Evolutionary conservation across 2,888 invertebrate species (phyloP), one percentile per base, ranked within the genome.

Genomic region (Campoplex nolae): DNA sequence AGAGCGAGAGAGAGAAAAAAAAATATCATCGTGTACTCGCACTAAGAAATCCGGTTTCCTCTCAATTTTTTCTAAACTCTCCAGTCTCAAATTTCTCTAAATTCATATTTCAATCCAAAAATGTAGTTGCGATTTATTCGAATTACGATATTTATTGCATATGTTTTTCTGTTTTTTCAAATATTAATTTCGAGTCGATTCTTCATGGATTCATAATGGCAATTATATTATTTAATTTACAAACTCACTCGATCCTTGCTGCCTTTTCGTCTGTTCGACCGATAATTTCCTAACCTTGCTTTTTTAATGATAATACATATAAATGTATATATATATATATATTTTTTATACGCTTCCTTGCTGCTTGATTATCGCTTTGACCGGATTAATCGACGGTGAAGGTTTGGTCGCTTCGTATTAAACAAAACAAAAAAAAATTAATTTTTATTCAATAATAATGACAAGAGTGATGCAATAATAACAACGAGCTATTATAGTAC

Each of bases 281-380:
- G 82, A 70, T 51, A 35, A 77, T 54, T 58, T 77, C 73, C 78
- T 28, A 7, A 71, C 84, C 84, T 75, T 48, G 87, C 81, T 87
- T 83, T 86, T 76, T 86, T 79, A 73, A 23, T 86, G 88, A 77
- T 87, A n/a, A n/a, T n/a, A n/a, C n/a, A n/a, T n/a, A n/a, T n/a
- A n/a, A n/a, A n/a, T n/a, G n/a, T n/a, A n/a, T n/a, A 0, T 38
- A 87, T 87, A 77, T 83, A 88, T 78, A 38, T 18, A 51, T 71
- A 51, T 71, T 74, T 62, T 70, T 62, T 86, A 86, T 71, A 88
- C 80, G 87, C 89, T 90, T 89, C 78, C 86, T 88, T 87, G 88
- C 90, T 90, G 88, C 89, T 89, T 89, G 86, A 88, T 88, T 89
- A 89, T 90, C 78, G 89, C 89, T 91, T 89, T 75, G 85, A 89